Conservation (phyloP, 2,797 vertebrate genomes). For the Urosaurus nigricauda region DNA sequence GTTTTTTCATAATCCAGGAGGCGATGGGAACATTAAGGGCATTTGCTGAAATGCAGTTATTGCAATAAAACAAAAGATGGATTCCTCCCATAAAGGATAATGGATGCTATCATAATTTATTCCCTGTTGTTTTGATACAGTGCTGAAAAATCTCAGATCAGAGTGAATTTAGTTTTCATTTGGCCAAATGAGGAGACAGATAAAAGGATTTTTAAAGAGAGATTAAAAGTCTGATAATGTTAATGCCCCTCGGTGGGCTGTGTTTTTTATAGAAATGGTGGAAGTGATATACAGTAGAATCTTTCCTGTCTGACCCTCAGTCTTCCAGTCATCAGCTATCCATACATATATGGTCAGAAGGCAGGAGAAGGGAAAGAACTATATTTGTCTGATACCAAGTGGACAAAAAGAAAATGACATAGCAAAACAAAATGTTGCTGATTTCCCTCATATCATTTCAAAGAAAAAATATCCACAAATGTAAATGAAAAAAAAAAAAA, state of each 20-base stretch:
- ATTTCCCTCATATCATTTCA: background rate
- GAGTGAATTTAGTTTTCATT: conserved; percentile 16
- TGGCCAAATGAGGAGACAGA: background rate
- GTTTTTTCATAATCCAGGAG: conserved; percentile 20
- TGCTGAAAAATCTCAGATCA: conserved; percentile 9
- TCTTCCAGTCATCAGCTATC: background rate
- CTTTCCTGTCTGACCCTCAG: background rate
- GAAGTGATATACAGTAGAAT: background rate
- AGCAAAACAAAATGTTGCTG: background rate
- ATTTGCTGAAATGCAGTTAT: conserved; percentile 12
- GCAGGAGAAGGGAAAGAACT: background rate
- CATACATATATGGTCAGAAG: background rate
- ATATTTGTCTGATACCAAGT: background rate
- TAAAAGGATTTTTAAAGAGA: background rate
- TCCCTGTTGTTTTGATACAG: background rate
- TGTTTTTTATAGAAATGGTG: background rate
- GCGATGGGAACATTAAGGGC: background rate
- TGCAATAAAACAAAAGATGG: conserved; percentile 32
- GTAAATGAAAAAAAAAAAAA: background rate
- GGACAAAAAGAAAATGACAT: background rate
- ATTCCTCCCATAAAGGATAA: conserved; percentile 14
- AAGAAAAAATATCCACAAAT: background rate
- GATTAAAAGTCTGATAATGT: conserved; percentile 4
- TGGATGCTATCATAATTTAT: conserved; percentile 2
- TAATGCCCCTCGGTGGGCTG: background rate